Evolutionary conservation across 2,888 invertebrate species (phyloP), one percentile per base, ranked within the genome.

Genomic region (Ptychoptera albimana): DNA sequence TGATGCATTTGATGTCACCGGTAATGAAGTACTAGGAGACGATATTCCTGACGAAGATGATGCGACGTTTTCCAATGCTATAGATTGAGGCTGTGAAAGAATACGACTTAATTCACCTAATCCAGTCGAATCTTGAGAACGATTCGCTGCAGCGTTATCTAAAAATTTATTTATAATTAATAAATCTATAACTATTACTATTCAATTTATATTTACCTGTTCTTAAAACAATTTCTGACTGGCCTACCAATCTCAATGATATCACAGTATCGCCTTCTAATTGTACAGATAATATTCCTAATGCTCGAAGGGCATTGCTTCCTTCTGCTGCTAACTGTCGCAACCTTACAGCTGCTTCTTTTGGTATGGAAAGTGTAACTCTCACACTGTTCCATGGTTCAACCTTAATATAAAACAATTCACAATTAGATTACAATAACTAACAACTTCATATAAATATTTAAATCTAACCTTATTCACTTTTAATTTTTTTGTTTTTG

Each of bases 381-480:
- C 91, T 82, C 58, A 96, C 94, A 57, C 92, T 89, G 73, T 93
- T 92, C 92, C 92, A 96, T 75, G 94, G 94, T 77, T 94, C 94
- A 72, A 92, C 71, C 71, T 71, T n/a, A 48, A 31, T 7, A 16
- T 9, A 9, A 42, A n/a, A 42, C 14, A 36, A 9, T 12, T 16
- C n/a, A n/a, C n/a, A 41, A 39, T 7, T 15, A 39, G 30, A 9
- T 37, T 31, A 9, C 7, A 34, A 12, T 16, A 3, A 40, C 12
- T 37, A 32, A 32, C 9, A 32, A 32, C 32, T 7, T 11, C 3
- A 32, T 32, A 32, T 8, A 30, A 30, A 30, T 32, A 3, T 9
- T 11, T 7, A 14, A 34, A 30, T 42, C 37, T 44, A 54, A 71
- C 70, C 70, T 71, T 72, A 68, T 70, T 71, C 75, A 84, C 82